These are phyloP conservation scores for Enteromius fasciolatus DNA, from an alignment of 2,797 vertebrate genomes.

Conservation along the genomic window DNA sequence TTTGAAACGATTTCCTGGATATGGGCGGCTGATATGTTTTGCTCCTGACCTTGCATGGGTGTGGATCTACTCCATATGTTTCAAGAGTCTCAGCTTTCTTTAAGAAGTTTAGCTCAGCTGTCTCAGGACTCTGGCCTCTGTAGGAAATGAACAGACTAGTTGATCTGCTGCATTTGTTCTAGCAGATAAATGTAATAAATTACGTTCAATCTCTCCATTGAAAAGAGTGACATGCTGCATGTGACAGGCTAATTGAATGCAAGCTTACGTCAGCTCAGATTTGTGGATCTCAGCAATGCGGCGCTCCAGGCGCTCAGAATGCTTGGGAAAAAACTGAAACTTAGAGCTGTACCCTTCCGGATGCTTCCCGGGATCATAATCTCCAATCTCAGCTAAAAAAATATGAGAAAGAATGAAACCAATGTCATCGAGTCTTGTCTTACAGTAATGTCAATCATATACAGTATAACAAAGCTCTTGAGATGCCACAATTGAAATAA, in stretches of 20 bases:
- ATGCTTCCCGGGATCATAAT: constrained; percentile 96
- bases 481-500: neutral
- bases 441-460: neutral
- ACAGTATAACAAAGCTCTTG: neutral
- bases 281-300: constrained; percentile 95
- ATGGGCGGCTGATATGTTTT: constrained; percentile 9
- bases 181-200: neutral
- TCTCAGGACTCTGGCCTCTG: constrained; percentile 90
- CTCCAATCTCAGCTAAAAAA: constrained; percentile 89
- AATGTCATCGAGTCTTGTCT: constrained; percentile 9
- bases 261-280: constrained; percentile 88
- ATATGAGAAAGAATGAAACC: constrained; percentile 22
- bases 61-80: constrained; percentile 95
- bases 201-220: neutral
- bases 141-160: constrained; percentile 15
- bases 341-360: constrained; percentile 99
- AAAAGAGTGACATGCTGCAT: constrained; percentile 18
- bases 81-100: constrained; percentile 95
- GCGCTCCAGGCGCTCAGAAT: constrained; percentile 94
- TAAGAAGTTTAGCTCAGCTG: constrained; percentile 92
- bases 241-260: constrained; percentile 30
- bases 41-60: constrained; percentile 91
- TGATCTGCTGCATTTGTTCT: constrained; percentile 5
- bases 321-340: constrained; percentile 98
- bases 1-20: neutral